These are phyloP conservation scores for Gnathonemus longibarbis DNA, from an alignment of 2,113 vertebrate species.

Conservation along the genomic window DNA sequence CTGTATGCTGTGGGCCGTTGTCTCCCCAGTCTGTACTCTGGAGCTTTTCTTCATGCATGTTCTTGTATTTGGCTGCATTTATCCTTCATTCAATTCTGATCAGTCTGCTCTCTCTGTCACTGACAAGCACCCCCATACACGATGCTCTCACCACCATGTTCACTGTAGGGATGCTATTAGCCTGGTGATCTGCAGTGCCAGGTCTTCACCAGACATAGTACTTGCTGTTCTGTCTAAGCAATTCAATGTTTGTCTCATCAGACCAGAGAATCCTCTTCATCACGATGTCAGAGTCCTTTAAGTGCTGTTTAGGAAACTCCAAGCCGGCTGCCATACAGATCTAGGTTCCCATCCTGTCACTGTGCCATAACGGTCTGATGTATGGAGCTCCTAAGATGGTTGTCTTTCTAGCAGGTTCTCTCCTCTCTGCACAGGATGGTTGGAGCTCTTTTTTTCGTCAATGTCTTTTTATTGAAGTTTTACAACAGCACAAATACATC, in stretches of 20 bases:
- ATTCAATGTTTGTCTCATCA: neutral
- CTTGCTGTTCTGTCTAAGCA: neutral
- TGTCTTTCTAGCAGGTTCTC: neutral
- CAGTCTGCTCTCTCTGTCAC: conserved; percentile 35
- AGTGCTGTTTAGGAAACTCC: neutral
- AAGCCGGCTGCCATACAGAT: neutral
- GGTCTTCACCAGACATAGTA: neutral
- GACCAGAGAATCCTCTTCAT: neutral
- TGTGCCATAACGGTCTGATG: neutral
- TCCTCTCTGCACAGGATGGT: neutral
- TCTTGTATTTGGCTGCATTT: neutral
- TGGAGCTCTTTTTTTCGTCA: neutral
- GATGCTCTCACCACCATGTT: neutral
- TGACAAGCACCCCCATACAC: neutral
- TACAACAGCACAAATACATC: neutral
- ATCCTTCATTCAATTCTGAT: conserved; percentile 26
- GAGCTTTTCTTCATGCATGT: neutral
- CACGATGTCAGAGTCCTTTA: neutral
- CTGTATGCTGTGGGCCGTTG: neutral
- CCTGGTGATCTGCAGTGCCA: neutral
- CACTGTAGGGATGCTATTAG: neutral
- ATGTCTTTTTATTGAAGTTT: neutral
- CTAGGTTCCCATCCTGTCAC: neutral
- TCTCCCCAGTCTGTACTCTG: neutral
- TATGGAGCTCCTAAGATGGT: neutral